Evolutionary conservation across 2,888 invertebrate genomes (phyloP), one percentile per base, ranked within the genome.

Genomic region (Metopia argyrocephala): DNA sequence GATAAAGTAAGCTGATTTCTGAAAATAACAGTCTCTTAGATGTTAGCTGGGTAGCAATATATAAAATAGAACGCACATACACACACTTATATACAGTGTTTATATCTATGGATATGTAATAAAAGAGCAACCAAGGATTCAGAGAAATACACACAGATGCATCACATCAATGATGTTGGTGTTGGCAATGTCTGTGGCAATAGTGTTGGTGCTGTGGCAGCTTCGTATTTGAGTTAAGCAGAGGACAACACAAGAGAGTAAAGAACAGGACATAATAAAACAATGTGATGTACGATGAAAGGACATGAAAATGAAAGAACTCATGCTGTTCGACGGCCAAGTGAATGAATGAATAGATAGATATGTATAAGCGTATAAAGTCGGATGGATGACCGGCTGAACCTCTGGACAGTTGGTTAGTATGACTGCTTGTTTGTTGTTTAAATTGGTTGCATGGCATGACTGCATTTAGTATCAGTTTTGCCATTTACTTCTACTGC

Each of bases 261-360:
- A 28, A 69, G 56, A 54, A n/a, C n/a, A 68, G 69, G 76, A 76
- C 45, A n/a, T n/a, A 76, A 31, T 15, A 54, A 25, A 81, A 66
- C 61, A 70, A 75, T 75, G 66, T 81, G 74, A 78, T 75, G 54
- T 48, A 74, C 66, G 73, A 70, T 74, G 76, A 76, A 74, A 82
- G 76, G 74, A 71, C 75, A 61, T 54, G 50, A 61, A 59, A 65
- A 65, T 70, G 25, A 74, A 75, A 78, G 73, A 73, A 76, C 73
- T 56, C 74, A 78, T 79, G 79, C 76, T 79, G 79, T 59, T 52
- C 66, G 76, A 69, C 59, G n/a, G n/a, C n/a, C n/a, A n/a, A n/a
- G n/a, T 66, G 57, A 68, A 64, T 78, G 73, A 76, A 61, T 66
- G 64, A 59, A 57, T 79, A 54, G 27, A 52, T 62, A 57, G 31